Evolutionary conservation across 2,888 invertebrate species (phyloP), one percentile per base, ranked within the genome.

Genomic region (Hirtodrosophila trivittata): DNA sequence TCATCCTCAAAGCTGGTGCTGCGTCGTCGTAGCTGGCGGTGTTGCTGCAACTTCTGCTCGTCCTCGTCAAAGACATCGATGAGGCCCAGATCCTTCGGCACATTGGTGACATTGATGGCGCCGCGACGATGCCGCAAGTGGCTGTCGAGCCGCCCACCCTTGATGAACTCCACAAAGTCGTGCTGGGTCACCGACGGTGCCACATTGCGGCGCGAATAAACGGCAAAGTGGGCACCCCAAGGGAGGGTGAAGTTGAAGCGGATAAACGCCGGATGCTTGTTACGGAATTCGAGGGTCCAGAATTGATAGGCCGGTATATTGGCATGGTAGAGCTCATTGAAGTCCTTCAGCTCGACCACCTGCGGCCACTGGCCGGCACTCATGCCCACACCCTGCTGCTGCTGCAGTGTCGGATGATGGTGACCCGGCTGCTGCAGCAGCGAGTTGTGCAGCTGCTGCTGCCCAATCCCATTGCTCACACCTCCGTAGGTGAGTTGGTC

Each of bases 121-220:
- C 85, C 86, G 42, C 90, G 89, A 52, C 91, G 87, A 86, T 94
- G 93, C 77, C 94, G 92, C 74, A 95, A 91, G 77, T 95, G 92
- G 84, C 95, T 95, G 88, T 96, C 96, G 63, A 96, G 93, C 57
- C 96, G 92, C 45, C 96, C 96, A 26, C 96, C 96, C 88, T 96
- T 95, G 77, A 98, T 95, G 89, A 98, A 97, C 92, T 98, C 97
- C 76, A 97, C 97, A 91, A 98, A 98, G 91, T 99, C 98, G 91
- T 98, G 97, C 91, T 97, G 97, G 67, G 98, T 98, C 86, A 98
- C 97, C 89, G 98, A 97, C 9, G 99, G 99, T 28, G 97, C 96
- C 51, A 97, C 96, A 91, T 98, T 98, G 82, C 97, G 94, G 75
- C 98, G 93, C 25, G 98, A 98, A 91, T 98, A 98, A 66, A 99